Conservation (phyloP, 2,888 invertebrate species). For the Scaptomyza reducta region DNA sequence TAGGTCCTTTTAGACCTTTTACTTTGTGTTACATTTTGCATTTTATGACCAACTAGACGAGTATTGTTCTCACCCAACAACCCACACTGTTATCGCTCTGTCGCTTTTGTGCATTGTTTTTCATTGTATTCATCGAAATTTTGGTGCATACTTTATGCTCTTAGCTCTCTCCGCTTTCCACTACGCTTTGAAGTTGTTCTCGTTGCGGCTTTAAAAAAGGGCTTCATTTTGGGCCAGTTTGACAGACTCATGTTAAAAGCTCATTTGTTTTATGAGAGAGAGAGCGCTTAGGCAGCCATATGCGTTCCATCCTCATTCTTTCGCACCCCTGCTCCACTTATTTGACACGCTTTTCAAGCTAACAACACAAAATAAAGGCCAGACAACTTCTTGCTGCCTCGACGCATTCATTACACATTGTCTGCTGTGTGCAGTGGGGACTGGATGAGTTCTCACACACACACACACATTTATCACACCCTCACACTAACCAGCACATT, state of each 20-base stretch:
- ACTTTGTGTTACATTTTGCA: constrained; percentile 76
- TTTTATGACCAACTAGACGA: constrained; percentile 61
- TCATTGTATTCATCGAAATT: constrained; percentile 61
- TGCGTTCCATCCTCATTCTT: constrained; percentile 31
- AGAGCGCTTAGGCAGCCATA: constrained; percentile 63
- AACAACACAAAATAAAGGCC: constrained; percentile 37
- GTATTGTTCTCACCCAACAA: constrained; percentile 32
- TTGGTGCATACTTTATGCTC: constrained; percentile 52
- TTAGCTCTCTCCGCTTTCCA: background rate
- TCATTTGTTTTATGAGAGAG: constrained; percentile 72
- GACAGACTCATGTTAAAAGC: constrained; percentile 76
- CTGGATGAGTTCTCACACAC: constrained; percentile 19
- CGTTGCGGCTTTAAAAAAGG: constrained; percentile 40
- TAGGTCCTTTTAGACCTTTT: constrained; percentile 44
- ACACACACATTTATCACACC: constrained; percentile 12
- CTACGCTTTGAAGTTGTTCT: constrained; percentile 6
- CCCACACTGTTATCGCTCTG: constrained; percentile 16
- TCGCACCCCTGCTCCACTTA: constrained; percentile 58
- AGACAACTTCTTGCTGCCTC: constrained; percentile 40
- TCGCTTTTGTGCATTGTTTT: constrained; percentile 32
- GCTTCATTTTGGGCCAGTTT: constrained; percentile 12
- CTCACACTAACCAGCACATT: constrained; percentile 12
- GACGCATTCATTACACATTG: constrained; percentile 71
- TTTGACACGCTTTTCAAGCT: constrained; percentile 75
- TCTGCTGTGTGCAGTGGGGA: constrained; percentile 22